Percentiles rank a stretch among this genome's conserved stretches.
These are phyloP conservation scores for Stichodactyla helianthus DNA, from an alignment of 64 coral and sea anemone genomes.

Conservation along the genomic window DNA sequence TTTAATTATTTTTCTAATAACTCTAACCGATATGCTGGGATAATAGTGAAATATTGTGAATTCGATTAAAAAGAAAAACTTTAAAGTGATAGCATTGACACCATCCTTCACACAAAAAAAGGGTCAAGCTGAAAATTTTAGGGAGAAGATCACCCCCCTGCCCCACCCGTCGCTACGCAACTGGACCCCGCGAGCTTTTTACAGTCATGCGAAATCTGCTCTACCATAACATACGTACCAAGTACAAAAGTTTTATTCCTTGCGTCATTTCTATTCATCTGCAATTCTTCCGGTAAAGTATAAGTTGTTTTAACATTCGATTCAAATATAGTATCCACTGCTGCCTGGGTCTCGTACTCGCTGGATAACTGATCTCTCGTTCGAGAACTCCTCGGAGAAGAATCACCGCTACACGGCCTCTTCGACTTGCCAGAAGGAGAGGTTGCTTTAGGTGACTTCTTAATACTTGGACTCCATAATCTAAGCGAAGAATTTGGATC, in stretches of 20 bases:
- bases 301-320: neutral
- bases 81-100: no score
- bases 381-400: neutral
- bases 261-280: slow-evolving; percentile 70
- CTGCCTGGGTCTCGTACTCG: slow-evolving; percentile 29
- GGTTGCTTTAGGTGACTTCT: neutral
- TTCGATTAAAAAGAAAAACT: no score
- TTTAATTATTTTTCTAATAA: no score
- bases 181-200: neutral
- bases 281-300: slow-evolving; percentile 49
- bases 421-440: neutral
- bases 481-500: slow-evolving; percentile 4
- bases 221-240: slow-evolving; percentile 32
- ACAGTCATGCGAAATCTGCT: neutral
- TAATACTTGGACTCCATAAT: slow-evolving; percentile 44
- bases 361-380: neutral
- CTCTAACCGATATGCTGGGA: no score
- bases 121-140: no score
- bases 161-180: no score
- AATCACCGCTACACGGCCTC: neutral
- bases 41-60: no score
- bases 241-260: slow-evolving; percentile 78
- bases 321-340: slow-evolving; percentile 62
- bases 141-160: no score
- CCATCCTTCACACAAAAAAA: no score